These are phyloP conservation scores for Micoletzkya japonica DNA, from an alignment of 2,888 invertebrate species.

Conservation along the genomic window DNA sequence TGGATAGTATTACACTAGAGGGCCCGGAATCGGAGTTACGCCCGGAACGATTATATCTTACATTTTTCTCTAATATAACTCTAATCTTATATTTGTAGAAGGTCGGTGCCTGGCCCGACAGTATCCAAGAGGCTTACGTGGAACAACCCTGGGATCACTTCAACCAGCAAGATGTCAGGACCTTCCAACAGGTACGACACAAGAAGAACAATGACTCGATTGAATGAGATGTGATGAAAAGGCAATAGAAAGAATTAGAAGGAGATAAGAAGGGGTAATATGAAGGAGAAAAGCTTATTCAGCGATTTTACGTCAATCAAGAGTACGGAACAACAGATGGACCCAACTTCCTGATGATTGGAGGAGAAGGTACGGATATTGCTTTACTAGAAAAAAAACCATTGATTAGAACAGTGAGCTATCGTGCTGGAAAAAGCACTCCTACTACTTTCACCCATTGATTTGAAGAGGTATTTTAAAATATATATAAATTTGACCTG, in stretches of 20 bases:
- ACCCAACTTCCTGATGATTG: conserved; percentile 90
- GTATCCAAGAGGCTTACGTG: conserved; percentile 30
- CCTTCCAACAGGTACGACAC: conserved; percentile 42
- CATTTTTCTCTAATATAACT: too few relatives aligned
- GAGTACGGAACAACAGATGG: conserved; percentile 66
- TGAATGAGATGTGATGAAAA: too few relatives aligned
- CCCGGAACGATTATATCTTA: too few relatives aligned
- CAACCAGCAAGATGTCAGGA: conserved; percentile 34
- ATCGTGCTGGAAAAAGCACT: too few relatives aligned
- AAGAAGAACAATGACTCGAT: not conserved
- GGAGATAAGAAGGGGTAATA: too few relatives aligned
- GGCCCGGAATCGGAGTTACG: too few relatives aligned
- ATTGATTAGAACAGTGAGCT: too few relatives aligned
- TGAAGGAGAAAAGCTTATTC: not conserved
- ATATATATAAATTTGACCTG: too few relatives aligned
- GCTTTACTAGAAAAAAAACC: not conserved
- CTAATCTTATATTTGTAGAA: not conserved
- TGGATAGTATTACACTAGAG: too few relatives aligned
- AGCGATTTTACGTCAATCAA: conserved; percentile 22
- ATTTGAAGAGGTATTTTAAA: too few relatives aligned
- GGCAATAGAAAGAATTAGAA: too few relatives aligned
- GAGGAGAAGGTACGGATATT: conserved; percentile 77
- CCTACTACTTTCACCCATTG: too few relatives aligned
- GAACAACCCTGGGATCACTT: conserved; percentile 42
- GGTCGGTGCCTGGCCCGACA: conserved; percentile 15